These are phyloP conservation scores for Cladorhizidae sp. DNA, from an alignment of 37 sponge, comb jelly and placozoan species.

Conservation along the genomic window DNA sequence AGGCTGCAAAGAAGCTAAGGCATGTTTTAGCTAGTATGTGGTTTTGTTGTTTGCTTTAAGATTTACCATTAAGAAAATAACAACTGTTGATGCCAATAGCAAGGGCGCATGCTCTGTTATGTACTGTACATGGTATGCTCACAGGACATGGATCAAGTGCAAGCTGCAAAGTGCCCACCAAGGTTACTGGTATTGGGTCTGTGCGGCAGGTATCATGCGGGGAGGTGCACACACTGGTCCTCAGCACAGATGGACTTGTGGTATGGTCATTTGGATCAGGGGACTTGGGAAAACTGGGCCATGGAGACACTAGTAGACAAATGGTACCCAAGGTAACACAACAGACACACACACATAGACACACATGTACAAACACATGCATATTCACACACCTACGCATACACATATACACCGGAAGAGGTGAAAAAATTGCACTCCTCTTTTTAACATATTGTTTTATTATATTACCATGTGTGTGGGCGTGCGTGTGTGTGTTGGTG, in stretches of 20 bases:
- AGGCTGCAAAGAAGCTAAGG: background rate
- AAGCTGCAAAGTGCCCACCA: constrained; percentile 40
- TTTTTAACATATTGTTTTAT: too few relatives aligned
- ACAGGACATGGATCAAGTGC: constrained; percentile 61
- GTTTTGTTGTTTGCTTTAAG: background rate
- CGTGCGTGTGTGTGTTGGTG: too few relatives aligned
- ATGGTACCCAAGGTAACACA: constrained; percentile 70
- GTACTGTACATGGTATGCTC: too few relatives aligned
- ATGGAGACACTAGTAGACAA: constrained; percentile 76
- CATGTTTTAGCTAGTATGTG: background rate
- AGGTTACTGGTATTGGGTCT: constrained; percentile 34
- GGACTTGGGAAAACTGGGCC: constrained; percentile 84
- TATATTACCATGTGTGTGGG: too few relatives aligned
- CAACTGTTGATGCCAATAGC: too few relatives aligned
- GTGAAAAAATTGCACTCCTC: too few relatives aligned
- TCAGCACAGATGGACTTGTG: constrained; percentile 64
- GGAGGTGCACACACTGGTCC: constrained; percentile 78
- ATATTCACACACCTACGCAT: too few relatives aligned
- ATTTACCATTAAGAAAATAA: too few relatives aligned
- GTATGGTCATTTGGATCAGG: constrained; percentile 91
- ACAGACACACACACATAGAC: too few relatives aligned
- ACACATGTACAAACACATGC: too few relatives aligned
- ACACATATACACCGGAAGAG: too few relatives aligned
- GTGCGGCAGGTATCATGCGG: constrained; percentile 83
- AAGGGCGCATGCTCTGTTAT: too few relatives aligned